Evolutionary conservation across 2,888 invertebrate species (phyloP), one percentile per base, ranked within the genome.

Genomic region (Ophion slaviceki): DNA sequence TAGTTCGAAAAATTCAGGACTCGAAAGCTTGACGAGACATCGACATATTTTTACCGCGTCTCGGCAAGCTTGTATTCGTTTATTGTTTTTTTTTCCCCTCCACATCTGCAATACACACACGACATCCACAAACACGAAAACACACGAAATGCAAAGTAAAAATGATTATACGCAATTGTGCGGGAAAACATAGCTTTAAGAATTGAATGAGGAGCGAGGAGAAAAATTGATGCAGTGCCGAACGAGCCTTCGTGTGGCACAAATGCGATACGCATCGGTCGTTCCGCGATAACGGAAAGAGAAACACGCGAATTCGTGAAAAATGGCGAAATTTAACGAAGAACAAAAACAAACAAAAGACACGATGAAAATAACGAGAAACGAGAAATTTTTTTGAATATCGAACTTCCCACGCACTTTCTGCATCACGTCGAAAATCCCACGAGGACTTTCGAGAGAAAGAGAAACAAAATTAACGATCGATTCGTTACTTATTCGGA

Each of bases 111-210:
- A n/a, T 36, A 67, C 40, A 61, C 59, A 11, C 47, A n/a, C 53
- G 17, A 75, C 17, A 67, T 6, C 62, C 28, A 62, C n/a, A 82
- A 74, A 79, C 76, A 75, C 66, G 47, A n/a, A 61, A 70, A 68
- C 61, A 79, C 71, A 53, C 75, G 28, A 59, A 72, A 72, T 62
- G 80, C 77, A 57, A 70, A 75, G 62, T 81, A 80, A 81, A 80
- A 78, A 83, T 84, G 75, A 80, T 71, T 59, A 80, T 61, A 78
- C 78, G 71, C 28, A 80, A 77, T 28, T 68, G 67, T 74, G 66
- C 61, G 82, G 59, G 64, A 77, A 83, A 74, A 71, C 70, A 87
- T 85, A 85, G 83, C 76, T 83, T 85, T 81, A 85, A 81, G 82
- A 79, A 72, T 76, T 57, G 74, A 82, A 28, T 2, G 53, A 24